phyloP scores from a whole-genome alignment of 2,797 vertebrate species.

The Danio tinwini region DNA sequence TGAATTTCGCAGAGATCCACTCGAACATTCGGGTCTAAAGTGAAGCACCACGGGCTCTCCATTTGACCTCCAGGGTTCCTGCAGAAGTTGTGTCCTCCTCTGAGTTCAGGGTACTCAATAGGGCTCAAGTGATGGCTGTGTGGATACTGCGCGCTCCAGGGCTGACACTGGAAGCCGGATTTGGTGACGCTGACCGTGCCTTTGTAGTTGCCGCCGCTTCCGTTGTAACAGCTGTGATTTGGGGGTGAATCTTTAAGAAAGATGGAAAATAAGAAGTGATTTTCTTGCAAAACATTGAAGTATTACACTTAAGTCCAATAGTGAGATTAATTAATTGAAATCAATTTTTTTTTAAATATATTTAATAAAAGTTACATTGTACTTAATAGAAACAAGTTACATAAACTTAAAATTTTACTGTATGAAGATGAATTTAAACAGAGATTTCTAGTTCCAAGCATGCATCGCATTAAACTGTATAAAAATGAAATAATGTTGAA shows the following conservation, averaged over 20 bases:
- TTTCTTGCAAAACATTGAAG: background rate
- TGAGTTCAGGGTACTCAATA: constrained; percentile 86
- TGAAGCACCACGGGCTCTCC: constrained; percentile 97
- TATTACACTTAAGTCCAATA: background rate
- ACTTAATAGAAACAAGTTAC: too few relatives aligned
- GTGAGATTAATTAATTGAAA: too few relatives aligned
- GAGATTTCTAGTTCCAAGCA: too few relatives aligned
- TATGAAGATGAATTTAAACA: too few relatives aligned
- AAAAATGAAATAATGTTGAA: too few relatives aligned
- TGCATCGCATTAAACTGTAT: too few relatives aligned
- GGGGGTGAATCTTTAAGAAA: constrained; percentile 70
- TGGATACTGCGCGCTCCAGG: constrained; percentile 89
- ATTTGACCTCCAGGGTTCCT: constrained; percentile 94
- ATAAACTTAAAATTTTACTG: too few relatives aligned
- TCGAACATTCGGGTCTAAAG: constrained; percentile 89
- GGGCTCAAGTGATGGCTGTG: constrained; percentile 87
- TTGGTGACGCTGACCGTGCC: constrained; percentile 86
- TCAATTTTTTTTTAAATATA: too few relatives aligned
- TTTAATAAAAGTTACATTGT: too few relatives aligned
- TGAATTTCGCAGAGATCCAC: constrained; percentile 92
- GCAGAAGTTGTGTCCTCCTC: constrained; percentile 92
- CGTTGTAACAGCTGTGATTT: constrained; percentile 94
- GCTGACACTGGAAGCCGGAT: constrained; percentile 90
- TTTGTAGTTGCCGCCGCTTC: constrained; percentile 89
- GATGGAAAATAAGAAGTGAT: constrained; percentile 48